Percentiles rank a stretch among this genome's conserved stretches.
Conservation (phyloP, 2,113 vertebrate species). For the Brienomyrus longianalis region DNA sequence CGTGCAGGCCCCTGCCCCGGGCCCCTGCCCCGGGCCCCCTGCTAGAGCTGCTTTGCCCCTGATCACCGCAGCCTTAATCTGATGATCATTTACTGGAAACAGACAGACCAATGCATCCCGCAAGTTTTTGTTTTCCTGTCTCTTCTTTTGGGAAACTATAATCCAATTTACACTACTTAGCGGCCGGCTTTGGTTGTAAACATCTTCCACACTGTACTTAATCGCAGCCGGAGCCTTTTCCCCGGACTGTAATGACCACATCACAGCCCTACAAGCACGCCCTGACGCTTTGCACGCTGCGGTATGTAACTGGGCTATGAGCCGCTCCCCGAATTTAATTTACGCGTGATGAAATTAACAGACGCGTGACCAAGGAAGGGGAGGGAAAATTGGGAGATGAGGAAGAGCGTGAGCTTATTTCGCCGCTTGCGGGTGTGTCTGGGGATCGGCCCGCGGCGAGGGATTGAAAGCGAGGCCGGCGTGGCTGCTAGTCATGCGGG, state of each 20-base stretch:
- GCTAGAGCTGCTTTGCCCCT: background rate
- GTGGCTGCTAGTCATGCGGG: background rate
- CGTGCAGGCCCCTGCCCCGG: background rate
- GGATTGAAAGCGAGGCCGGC: background rate
- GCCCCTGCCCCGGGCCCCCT: background rate
- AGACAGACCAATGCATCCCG: constrained; percentile 19
- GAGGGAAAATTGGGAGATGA: background rate
- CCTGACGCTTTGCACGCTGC: background rate
- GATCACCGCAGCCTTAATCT: background rate
- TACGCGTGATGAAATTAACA: background rate
- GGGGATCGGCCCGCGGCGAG: background rate
- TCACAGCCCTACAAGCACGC: no score
- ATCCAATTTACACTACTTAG: background rate
- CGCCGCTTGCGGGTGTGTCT: background rate
- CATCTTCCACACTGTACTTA: background rate
- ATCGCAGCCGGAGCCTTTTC: background rate
- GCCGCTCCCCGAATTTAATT: background rate
- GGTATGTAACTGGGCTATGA: background rate
- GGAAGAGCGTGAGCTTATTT: background rate
- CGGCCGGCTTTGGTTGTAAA: background rate
- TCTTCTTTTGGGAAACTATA: background rate
- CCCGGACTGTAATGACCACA: background rate
- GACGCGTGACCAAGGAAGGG: background rate
- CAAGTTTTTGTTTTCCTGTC: background rate
- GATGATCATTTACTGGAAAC: background rate